Evolutionary conservation across 2,797 vertebrate species (phyloP).

Genomic region (Chelidonichthys spinosus): DNA sequence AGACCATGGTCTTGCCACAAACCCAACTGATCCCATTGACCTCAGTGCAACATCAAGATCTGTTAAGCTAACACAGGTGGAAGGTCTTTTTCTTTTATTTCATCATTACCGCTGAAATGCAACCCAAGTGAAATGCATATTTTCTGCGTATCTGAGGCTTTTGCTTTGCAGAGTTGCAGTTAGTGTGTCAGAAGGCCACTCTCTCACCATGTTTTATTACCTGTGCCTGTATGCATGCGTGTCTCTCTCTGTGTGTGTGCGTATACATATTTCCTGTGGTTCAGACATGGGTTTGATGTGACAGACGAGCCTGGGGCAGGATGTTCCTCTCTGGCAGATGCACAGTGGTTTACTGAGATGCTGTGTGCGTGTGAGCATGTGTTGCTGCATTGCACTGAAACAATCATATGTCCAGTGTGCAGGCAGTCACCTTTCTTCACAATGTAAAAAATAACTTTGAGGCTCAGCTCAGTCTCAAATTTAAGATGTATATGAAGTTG

Average conservation of each 20-base stretch:
- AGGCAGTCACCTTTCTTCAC: neutral
- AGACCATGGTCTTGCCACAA: constrained; percentile 75
- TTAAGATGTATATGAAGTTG: neutral
- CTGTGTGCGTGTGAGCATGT: constrained; percentile 57
- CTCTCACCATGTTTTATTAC: constrained; percentile 60
- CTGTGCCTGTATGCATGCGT: constrained; percentile 41
- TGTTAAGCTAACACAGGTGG: constrained; percentile 55
- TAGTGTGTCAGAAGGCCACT: constrained; percentile 24
- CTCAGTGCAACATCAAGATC: constrained; percentile 64
- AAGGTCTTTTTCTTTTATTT: constrained; percentile 9
- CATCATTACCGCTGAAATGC: neutral
- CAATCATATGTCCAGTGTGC: constrained; percentile 26
- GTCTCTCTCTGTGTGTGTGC: constrained; percentile 30
- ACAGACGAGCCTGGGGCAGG: constrained; percentile 83
- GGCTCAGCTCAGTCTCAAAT: neutral
- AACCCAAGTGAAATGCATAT: constrained; percentile 18
- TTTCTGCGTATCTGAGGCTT: constrained; percentile 15
- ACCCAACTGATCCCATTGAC: constrained; percentile 69
- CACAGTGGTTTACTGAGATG: constrained; percentile 59
- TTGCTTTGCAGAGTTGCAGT: constrained; percentile 47
- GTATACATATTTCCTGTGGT: constrained; percentile 84
- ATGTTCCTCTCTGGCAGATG: constrained; percentile 78
- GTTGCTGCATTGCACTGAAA: constrained; percentile 44
- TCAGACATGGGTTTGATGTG: constrained; percentile 86
- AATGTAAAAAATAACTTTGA: constrained; percentile 5